Evolutionary conservation across 2,797 vertebrate genomes (phyloP), one percentile per base, ranked within the genome.

Genomic region (Amniataba percoides): DNA sequence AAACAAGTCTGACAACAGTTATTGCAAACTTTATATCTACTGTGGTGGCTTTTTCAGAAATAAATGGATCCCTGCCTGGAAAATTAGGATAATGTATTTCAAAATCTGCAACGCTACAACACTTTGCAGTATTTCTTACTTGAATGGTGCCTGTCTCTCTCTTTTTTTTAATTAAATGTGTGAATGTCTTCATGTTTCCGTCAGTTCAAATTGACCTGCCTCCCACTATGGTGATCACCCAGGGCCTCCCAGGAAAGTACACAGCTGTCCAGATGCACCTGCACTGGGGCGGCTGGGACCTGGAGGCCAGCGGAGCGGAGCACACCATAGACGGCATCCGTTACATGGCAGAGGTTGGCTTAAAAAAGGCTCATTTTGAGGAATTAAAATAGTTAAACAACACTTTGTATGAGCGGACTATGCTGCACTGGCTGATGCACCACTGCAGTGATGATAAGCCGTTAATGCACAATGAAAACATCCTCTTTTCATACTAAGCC

Each of bases 291-390:
- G 97, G 97, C 7, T 93, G 84, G 74, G 93, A 95, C 75, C 81
- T 92, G 23, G 96, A 98, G 89, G 94, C 88, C 78, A 98, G 97
- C 0, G 98, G 97, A 73, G 96, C 97, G 0, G 97, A 99, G 81
- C 98, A 99, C 92, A 98, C 97, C 9, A 0, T 98, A 0, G 96
- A 99, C 0, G 97, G 98, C 18, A 94, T 95, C 84, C 94, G 97
- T 42, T 97, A 95, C 70, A 93, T 95, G 2, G 96, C 96, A 0
- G 98, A 99, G 96, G 98, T 99, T 51, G 60, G 69, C 45, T 65
- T 14, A 3, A 46, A 45, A 27, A 64, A 5, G 23, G 18, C 36
- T 19, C 9, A 43, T 23, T 19, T 53, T 11, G 14, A 12, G 10
- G 1, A 14, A 31, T 42, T 55, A 19, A 18, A 55, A 52, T 1